These are phyloP conservation scores for mouse (Mus musculus) DNA, from an alignment of 2,113 vertebrate species.

Conservation along the genomic window GRCm39 chr2:81387501-81388000, in stretches of 20 bases:
- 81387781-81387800: constrained; percentile 57
- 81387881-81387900: constrained; percentile 2
- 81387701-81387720: constrained; percentile 31
- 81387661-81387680: constrained; percentile 15
- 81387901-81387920: background rate
- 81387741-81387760: constrained; percentile 38
- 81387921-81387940: background rate
- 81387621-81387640: constrained; percentile 11
- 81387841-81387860: constrained; percentile 44
- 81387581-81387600: constrained; percentile 35
- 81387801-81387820: constrained; percentile 24
- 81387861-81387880: background rate
- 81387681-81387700: background rate
- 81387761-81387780: constrained; percentile 63
- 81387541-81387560: constrained; percentile 35
- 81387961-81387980: background rate
- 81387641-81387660: constrained; percentile 38
- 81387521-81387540: constrained; percentile 39
- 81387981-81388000: background rate
- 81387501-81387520: background rate
- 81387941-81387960: background rate
- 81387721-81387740: constrained; percentile 42
- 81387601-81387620: constrained; percentile 20
- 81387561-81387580: background rate
- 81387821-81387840: constrained; percentile 34